Percentiles rank a stretch among this genome's conserved stretches.
Conservation (phyloP, 1,140 invertebrate genomes). For the Papilio machaon region DNA sequence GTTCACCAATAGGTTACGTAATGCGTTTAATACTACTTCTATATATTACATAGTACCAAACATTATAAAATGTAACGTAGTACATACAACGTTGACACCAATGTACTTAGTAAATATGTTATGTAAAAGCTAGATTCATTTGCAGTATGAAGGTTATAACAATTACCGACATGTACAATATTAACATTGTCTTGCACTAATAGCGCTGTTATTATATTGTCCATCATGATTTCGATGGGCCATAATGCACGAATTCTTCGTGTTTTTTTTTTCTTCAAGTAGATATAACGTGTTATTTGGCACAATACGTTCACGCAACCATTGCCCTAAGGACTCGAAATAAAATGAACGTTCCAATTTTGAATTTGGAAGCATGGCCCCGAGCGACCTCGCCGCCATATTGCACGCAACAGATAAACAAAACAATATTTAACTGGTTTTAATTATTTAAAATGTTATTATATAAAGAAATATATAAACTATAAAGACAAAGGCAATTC, state of each 20-base stretch:
- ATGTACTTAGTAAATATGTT: background rate
- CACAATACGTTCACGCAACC: conserved; percentile 55
- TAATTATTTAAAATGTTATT: background rate
- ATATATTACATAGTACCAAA: background rate
- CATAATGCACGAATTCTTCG: conserved; percentile 18
- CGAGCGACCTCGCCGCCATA: conserved; percentile 55
- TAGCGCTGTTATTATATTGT: conserved; percentile 24
- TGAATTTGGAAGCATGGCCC: conserved; percentile 65
- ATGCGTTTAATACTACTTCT: background rate
- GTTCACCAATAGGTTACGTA: too few relatives aligned
- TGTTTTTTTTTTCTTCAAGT: conserved; percentile 29
- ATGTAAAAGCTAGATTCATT: background rate
- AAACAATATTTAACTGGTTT: background rate
- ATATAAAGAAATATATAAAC: background rate
- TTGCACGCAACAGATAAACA: conserved; percentile 57
- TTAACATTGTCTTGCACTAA: conserved; percentile 21
- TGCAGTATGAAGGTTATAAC: background rate
- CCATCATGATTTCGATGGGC: conserved; percentile 11
- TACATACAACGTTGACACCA: background rate
- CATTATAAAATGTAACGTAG: background rate
- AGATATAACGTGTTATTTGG: conserved; percentile 33
- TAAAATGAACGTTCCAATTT: conserved; percentile 59
- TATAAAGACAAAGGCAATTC: background rate
- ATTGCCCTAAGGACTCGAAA: conserved; percentile 54
- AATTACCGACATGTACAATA: background rate